A percentile compares a stretch with the other conserved stretches of the same genome.
Evolutionary conservation across 2,113 vertebrate species (phyloP).

Genomic region (Furnarius figulus): DNA sequence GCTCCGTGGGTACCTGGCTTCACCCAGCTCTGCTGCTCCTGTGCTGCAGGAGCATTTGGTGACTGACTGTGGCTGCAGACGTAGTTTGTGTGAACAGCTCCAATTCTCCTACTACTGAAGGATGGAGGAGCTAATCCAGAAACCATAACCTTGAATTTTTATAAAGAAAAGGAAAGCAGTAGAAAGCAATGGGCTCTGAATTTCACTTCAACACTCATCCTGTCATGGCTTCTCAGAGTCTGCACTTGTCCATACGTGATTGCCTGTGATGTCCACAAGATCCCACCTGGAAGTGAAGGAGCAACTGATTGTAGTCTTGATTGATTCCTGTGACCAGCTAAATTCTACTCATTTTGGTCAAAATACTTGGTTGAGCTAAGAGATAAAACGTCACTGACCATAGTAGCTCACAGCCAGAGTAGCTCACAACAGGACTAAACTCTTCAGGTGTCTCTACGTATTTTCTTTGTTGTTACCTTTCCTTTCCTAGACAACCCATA

Average conservation of each 20-base stretch:
- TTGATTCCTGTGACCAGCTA: not conserved
- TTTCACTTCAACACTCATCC: not conserved
- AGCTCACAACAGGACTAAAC: not conserved
- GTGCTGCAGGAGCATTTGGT: not conserved
- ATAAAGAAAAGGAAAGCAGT: not conserved
- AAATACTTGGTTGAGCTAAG: not conserved
- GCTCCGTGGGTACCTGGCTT: not conserved
- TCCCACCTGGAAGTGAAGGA: not conserved
- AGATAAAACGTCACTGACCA: not conserved
- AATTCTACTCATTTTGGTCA: not conserved
- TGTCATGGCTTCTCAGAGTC: accelerated
- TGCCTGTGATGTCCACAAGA: not conserved
- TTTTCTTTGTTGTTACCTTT: not conserved
- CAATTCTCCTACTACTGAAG: not conserved
- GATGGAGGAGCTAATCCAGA: not conserved
- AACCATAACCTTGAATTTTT: not conserved
- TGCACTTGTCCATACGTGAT: not conserved
- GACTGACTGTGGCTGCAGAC: accelerated
- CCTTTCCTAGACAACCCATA: not conserved
- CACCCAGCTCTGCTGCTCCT: not conserved
- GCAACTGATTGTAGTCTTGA: not conserved
- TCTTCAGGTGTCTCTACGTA: no score
- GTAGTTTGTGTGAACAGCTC: not conserved
- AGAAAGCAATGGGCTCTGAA: not conserved
- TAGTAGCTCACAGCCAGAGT: not conserved